These are phyloP conservation scores for Prionailurus bengalensis DNA, from an alignment of 2,113 vertebrate genomes.

Conservation along the genomic window DNA sequence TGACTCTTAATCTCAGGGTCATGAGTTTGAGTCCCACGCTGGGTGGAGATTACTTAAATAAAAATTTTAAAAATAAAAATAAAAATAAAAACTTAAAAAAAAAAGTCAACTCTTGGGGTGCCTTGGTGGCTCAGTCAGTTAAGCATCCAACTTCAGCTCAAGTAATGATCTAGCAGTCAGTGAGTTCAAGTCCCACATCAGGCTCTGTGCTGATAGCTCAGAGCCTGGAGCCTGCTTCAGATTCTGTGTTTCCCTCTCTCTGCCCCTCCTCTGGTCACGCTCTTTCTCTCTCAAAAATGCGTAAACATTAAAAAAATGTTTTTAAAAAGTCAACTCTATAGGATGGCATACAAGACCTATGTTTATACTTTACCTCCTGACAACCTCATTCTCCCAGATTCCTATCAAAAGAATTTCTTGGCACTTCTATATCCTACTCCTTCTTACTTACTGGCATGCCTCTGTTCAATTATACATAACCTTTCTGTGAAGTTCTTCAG, in stretches of 20 bases:
- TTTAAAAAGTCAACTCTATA: not conserved
- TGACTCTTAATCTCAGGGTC: not conserved
- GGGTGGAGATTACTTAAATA: not conserved
- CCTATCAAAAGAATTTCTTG: conserved; percentile 21
- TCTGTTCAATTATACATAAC: conserved; percentile 37
- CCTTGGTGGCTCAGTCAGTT: not conserved
- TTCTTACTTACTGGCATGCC: not conserved
- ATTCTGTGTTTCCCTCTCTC: not conserved
- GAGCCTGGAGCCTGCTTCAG: not conserved
- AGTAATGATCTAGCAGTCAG: not conserved
- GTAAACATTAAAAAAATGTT: not conserved
- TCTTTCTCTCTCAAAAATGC: not conserved
- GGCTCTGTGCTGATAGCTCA: not conserved
- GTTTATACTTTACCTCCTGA: conserved; percentile 23
- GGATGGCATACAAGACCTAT: not conserved
- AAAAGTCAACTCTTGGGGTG: not conserved
- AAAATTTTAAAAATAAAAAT: not conserved
- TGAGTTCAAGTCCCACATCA: rapidly evolving
- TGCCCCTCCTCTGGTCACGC: not conserved
- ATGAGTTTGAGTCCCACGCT: not conserved
- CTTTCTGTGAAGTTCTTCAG: not conserved
- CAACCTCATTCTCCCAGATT: not conserved
- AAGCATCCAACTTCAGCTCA: not conserved
- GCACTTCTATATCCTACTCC: not conserved
- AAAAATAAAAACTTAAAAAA: not conserved